Percentiles rank a stretch among this genome's conserved stretches.
phyloP scores from a whole-genome alignment of 1,140 invertebrate species.

The Laodelphax striatellus region DNA sequence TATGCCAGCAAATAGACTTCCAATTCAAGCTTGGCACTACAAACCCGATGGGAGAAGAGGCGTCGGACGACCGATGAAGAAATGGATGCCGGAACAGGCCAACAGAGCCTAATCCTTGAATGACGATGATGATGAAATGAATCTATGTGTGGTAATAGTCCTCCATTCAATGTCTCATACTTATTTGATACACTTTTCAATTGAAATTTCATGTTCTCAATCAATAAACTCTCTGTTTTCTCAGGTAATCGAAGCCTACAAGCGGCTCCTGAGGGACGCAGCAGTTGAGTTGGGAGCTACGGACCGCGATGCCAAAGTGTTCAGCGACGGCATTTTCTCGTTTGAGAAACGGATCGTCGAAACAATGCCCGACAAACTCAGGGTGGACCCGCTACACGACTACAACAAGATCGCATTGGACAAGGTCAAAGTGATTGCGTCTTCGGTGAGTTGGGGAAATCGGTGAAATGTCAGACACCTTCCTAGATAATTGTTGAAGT shows the following conservation, averaged over 20 bases:
- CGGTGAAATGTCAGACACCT: no score
- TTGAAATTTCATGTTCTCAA: not conserved
- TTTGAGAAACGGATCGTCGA: conserved; percentile 48
- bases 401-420: conserved; percentile 32
- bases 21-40: no score
- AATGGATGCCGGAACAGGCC: no score
- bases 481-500: no score
- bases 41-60: no score
- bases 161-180: no score
- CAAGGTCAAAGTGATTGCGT: conserved; percentile 32
- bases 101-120: no score
- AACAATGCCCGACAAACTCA: conserved; percentile 32
- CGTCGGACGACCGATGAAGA: no score
- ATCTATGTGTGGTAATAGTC: no score
- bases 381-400: conserved; percentile 30
- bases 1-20: no score
- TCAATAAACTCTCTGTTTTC: conserved; percentile 12
- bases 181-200: not conserved
- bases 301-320: conserved; percentile 35
- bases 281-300: conserved; percentile 39
- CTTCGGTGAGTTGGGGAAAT: conserved; percentile 30
- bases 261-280: conserved; percentile 41
- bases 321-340: conserved; percentile 43
- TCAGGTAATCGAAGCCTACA: conserved; percentile 40
- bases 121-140: no score